A percentile compares a stretch with the other conserved stretches of the same genome.
Conservation (phyloP, 2,888 invertebrate genomes). For the Xestoiulus laeticollis region DNA sequence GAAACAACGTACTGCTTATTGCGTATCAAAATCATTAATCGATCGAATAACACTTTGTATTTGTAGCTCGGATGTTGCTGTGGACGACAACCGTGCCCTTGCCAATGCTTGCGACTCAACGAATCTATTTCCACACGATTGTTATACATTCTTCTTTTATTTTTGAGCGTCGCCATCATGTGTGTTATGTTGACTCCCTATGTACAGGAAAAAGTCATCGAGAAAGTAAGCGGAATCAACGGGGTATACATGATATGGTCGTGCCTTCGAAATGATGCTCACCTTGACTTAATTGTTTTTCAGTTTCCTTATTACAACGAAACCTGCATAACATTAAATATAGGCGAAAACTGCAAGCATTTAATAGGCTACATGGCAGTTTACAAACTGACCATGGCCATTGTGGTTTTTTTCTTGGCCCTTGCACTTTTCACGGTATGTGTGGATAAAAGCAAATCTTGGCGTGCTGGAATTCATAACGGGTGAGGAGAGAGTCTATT, state of each 20-base stretch:
- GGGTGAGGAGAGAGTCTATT: conserved; percentile 60
- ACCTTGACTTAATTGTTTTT: conserved; percentile 50
- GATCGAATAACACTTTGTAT: background rate
- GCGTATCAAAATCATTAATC: background rate
- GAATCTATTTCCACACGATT: conserved; percentile 65
- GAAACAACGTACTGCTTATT: background rate
- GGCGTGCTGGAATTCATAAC: conserved; percentile 66
- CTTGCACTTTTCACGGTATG: conserved; percentile 63
- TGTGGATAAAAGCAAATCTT: conserved; percentile 63
- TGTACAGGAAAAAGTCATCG: conserved; percentile 59
- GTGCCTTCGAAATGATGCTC: background rate
- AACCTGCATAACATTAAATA: conserved; percentile 62
- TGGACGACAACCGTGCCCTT: conserved; percentile 64
- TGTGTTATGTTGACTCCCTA: conserved; percentile 65
- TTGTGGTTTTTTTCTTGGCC: conserved; percentile 64
- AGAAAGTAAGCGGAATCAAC: conserved; percentile 58
- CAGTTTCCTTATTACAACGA: conserved; percentile 63
- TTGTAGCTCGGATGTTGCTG: conserved; percentile 64
- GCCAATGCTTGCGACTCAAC: conserved; percentile 64
- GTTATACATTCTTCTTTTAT: conserved; percentile 64
- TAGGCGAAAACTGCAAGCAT: conserved; percentile 62
- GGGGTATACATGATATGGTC: background rate
- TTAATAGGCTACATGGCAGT: conserved; percentile 66
- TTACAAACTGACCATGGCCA: conserved; percentile 64
- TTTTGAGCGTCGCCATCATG: conserved; percentile 62